A percentile compares a stretch with the other conserved stretches of the same genome.
phyloP scores from a whole-genome alignment of 2,797 vertebrate genomes.

The Sciurus carolinensis region DNA sequence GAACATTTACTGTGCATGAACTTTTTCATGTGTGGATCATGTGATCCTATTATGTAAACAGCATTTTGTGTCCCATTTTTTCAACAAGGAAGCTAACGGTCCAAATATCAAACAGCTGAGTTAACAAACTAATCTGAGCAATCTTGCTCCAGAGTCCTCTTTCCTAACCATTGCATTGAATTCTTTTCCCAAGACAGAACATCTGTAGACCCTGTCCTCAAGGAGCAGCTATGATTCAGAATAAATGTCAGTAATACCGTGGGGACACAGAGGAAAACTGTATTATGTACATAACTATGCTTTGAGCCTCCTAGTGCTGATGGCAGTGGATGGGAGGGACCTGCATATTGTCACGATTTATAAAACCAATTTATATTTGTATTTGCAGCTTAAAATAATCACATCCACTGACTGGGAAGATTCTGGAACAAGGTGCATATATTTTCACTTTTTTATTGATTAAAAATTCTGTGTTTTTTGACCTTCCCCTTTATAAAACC shows the following conservation, averaged over 20 bases:
- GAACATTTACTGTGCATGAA: background rate
- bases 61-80: background rate
- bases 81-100: background rate
- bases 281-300: background rate
- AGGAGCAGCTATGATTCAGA: background rate
- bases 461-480: constrained; percentile 10
- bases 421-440: background rate
- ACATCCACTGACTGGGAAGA: background rate
- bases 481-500: background rate
- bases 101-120: background rate
- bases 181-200: background rate
- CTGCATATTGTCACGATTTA: background rate
- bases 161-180: background rate
- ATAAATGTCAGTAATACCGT: background rate
- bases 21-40: background rate
- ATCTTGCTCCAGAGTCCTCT: background rate
- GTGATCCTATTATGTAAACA: background rate
- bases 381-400: background rate
- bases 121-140: background rate
- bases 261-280: background rate
- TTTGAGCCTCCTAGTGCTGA: background rate
- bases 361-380: background rate
- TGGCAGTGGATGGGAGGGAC: background rate
- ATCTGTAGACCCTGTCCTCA: background rate
- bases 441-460: background rate